Percentiles rank a stretch among this genome's conserved stretches.
These are phyloP conservation scores for Myotis daubentonii DNA, from an alignment of 2,797 vertebrate genomes.

Conservation along the genomic window DNA sequence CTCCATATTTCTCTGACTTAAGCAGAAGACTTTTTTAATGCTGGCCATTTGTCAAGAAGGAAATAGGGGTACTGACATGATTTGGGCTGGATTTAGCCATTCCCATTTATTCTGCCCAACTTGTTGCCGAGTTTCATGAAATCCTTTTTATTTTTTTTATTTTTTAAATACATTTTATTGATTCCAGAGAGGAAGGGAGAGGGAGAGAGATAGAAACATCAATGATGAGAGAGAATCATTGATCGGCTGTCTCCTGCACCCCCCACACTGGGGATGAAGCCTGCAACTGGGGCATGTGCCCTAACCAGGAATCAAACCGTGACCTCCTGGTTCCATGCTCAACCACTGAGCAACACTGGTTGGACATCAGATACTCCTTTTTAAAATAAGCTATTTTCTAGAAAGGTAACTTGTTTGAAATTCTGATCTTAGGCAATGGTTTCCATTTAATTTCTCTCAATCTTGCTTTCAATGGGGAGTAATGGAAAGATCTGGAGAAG, in stretches of 20 bases:
- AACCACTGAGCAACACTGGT: too few relatives aligned
- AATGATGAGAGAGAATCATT: too few relatives aligned
- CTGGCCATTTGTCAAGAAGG: slow-evolving; percentile 32
- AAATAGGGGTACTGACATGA: neutral
- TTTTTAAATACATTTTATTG: too few relatives aligned
- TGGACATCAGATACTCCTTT: neutral
- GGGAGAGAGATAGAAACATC: too few relatives aligned
- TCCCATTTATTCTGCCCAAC: neutral
- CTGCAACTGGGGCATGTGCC: too few relatives aligned
- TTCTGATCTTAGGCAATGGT: neutral
- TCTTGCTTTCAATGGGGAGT: neutral
- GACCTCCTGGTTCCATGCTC: too few relatives aligned
- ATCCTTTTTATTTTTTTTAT: neutral
- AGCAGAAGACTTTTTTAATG: neutral
- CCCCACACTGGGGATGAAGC: too few relatives aligned
- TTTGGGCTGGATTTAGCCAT: neutral
- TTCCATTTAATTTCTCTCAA: slow-evolving; percentile 35
- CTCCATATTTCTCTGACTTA: neutral
- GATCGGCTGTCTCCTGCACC: too few relatives aligned
- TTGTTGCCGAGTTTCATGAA: neutral
- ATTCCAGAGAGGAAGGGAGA: too few relatives aligned
- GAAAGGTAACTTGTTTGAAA: slow-evolving; percentile 12
- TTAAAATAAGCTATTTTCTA: slow-evolving; percentile 42
- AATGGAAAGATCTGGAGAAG: slow-evolving; percentile 25
- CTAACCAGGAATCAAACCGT: too few relatives aligned